These are phyloP conservation scores for Percina caprodes DNA, from an alignment of 2,113 vertebrate species.

Conservation along the genomic window DNA sequence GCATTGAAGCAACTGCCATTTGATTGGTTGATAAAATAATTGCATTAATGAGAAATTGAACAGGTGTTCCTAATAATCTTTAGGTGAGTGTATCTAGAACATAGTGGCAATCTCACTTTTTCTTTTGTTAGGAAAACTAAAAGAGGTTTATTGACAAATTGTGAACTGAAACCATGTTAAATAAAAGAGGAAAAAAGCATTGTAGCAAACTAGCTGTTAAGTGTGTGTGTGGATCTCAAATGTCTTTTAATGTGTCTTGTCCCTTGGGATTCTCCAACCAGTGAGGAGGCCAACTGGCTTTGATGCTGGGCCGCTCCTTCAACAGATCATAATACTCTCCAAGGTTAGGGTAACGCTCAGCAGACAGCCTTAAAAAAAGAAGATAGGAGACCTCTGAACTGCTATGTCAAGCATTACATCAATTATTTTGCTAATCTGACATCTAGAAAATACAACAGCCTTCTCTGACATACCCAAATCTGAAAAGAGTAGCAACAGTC, in stretches of 20 bases:
- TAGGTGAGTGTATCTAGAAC: too few species aligned
- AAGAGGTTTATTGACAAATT: neutral
- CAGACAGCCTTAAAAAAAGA: conserved; percentile 66
- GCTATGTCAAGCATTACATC: neutral
- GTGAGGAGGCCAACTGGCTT: conserved; percentile 81
- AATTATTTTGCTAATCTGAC: neutral
- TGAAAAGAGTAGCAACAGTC: conserved; percentile 62
- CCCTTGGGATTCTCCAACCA: conserved; percentile 77
- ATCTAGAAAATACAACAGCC: neutral
- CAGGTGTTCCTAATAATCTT: too few species aligned
- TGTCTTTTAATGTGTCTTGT: conserved; percentile 73
- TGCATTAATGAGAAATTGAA: too few species aligned
- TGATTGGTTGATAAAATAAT: too few species aligned
- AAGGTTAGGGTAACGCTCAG: conserved; percentile 76
- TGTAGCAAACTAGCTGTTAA: too few species aligned
- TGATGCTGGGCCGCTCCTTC: conserved; percentile 80
- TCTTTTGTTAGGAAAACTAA: neutral
- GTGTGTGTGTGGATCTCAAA: conserved; percentile 53
- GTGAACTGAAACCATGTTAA: neutral
- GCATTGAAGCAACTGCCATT: too few species aligned
- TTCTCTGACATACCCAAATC: conserved; percentile 60
- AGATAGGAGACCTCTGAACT: neutral
- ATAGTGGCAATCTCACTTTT: neutral
- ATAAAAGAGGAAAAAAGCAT: too few species aligned
- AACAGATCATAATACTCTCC: conserved; percentile 72